phyloP scores from a whole-genome alignment of 2,888 invertebrate species.

The Thyatira batis region DNA sequence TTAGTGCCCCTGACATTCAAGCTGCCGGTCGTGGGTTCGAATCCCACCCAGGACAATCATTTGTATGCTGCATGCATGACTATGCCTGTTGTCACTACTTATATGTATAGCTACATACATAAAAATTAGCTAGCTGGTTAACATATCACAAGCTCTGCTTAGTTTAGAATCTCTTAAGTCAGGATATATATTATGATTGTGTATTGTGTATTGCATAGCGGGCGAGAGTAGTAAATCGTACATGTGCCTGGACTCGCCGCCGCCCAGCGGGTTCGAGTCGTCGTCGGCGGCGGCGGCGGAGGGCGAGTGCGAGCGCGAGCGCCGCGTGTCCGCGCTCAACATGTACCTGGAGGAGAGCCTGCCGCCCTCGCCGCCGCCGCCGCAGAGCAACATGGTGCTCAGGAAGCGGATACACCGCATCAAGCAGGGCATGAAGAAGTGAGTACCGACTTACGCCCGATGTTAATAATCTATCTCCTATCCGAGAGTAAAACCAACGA shows the following conservation, averaged over 20 bases:
- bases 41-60: too few species aligned
- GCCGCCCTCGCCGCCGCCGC: conserved; percentile 84
- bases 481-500: too few species aligned
- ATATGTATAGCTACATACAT: too few species aligned
- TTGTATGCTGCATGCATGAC: too few species aligned
- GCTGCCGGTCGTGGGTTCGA: too few species aligned
- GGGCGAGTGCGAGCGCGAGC: conserved; percentile 65
- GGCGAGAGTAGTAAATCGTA: conserved; percentile 82
- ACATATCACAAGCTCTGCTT: too few species aligned
- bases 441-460: too few species aligned
- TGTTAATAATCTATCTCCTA: too few species aligned
- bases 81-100: too few species aligned
- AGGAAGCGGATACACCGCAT: conserved; percentile 93
- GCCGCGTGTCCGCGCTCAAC: conserved; percentile 63
- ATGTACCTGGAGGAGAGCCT: conserved; percentile 74
- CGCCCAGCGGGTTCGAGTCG: conserved; percentile 78
- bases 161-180: too few species aligned
- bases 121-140: too few species aligned
- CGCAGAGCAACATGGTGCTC: conserved; percentile 93
- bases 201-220: conserved; percentile 49
- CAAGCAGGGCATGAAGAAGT: conserved; percentile 93
- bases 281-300: conserved; percentile 71
- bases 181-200: background rate
- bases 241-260: conserved; percentile 82
- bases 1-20: too few species aligned